Evolutionary conservation across 1,140 invertebrate species (phyloP), one percentile per base, ranked within the genome.

Genomic region (Xylocopa sonorina): DNA sequence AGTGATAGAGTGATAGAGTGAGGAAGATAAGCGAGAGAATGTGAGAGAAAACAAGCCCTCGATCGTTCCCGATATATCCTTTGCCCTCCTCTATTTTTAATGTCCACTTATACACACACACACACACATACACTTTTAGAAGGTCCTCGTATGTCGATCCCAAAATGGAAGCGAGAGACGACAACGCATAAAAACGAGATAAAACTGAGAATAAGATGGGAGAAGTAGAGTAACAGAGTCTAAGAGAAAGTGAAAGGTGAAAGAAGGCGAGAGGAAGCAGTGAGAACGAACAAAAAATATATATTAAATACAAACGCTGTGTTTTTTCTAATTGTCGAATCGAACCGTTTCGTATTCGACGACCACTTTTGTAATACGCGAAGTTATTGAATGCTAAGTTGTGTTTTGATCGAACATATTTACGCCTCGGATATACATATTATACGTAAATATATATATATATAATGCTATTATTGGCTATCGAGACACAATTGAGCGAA

Each of bases 291-390:
- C 63, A 24, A 0, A 32, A 21, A 51, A 51, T 41, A 34, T 51
- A 80, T 66, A 67, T 38, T 68, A 55, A 84, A 78, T 12, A 32
- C 16, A 43, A 62, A 80, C 57, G 41, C 74, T 57, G 63, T 64
- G 78, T 83, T 74, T 74, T 84, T 80, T 57, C 75, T 63, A 66
- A 84, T 41, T 51, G 41, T 60, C 38, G 74, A 79, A 43, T 41
- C 67, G 41, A 77, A 57, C 57, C 55, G 69, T 78, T 80, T 60
- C 66, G 55, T 75, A 83, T 75, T 75, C 63, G 55, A 66, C 77
- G 71, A 71, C 29, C 29, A 85, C 71, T 85, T 75, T 82, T 82
- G 75, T 82, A 85, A 86, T 75, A 85, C 75, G 76, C 68, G 84
- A 85, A 77, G 16, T 85, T 78, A 73, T n/a, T 75, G n/a, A 73